Evolutionary conservation across 2,113 vertebrate species (phyloP).

Genomic region (Megalops atlanticus): DNA sequence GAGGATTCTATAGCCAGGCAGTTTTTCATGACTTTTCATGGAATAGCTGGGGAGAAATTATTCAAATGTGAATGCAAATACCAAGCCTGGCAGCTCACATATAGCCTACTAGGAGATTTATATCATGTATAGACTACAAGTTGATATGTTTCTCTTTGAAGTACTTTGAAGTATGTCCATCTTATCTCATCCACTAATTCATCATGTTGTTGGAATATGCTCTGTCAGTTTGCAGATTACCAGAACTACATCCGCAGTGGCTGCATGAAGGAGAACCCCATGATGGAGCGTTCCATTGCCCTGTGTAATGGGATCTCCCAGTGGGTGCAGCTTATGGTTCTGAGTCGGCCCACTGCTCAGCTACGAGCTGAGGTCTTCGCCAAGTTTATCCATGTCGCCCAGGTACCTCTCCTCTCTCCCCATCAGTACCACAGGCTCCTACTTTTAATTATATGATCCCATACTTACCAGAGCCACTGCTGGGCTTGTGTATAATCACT

Average conservation of each 20-base stretch:
- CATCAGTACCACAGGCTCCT: neutral
- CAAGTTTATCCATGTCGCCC: constrained; percentile 92
- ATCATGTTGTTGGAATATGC: neutral
- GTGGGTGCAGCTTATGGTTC: constrained; percentile 96
- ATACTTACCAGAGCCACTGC: neutral
- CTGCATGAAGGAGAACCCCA: constrained; percentile 92
- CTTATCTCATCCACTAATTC: neutral
- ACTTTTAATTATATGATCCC: neutral
- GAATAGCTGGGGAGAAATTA: neutral
- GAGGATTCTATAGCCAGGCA: neutral
- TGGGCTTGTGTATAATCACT: neutral
- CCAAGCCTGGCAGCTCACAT: neutral
- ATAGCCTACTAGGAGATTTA: neutral
- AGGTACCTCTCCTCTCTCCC: constrained; percentile 67
- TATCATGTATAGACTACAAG: no score
- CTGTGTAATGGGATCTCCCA: constrained; percentile 94
- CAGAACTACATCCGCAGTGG: constrained; percentile 90
- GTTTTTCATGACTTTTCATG: neutral
- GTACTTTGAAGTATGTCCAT: no score
- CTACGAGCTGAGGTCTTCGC: constrained; percentile 92
- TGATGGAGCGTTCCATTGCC: constrained; percentile 91
- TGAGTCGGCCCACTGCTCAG: constrained; percentile 91
- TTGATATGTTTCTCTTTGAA: no score
- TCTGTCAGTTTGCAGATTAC: constrained; percentile 84
- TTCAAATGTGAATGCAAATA: neutral